Evolutionary conservation across 1,140 invertebrate genomes (phyloP), one percentile per base, ranked within the genome.

Genomic region (Nautilus pompilius): DNA sequence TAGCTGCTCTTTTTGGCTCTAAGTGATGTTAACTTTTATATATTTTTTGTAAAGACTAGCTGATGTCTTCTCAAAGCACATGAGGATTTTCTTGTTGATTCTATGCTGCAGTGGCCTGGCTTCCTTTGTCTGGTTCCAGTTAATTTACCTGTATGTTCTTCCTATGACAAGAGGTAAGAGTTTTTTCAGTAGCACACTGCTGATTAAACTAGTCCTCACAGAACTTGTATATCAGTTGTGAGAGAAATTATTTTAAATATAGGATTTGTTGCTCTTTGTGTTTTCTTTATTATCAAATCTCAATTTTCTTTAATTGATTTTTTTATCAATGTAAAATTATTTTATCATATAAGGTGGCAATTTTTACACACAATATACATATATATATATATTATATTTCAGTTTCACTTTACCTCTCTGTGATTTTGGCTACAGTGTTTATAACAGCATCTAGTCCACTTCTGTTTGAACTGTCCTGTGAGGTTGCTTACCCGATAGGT

Each of bases 391-490:
- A 3, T 55, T 53, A 17, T 28, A 30, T 69, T 51, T 57, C 54
- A 63, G 64, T 41, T 60, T 45, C 46, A 66, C 29, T 64, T 8
- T 64, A 63, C 45, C 15, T 49, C n/a, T 60, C 58, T 8, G 17
- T 33, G 46, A 55, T 71, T 41, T 17, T 46, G 13, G 77, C 76
- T 28, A 65, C 82, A 60, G 71, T 80, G 22, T 72, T 59, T 53
- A 41, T 45, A 54, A 67, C 41, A 63, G 22, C 24, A 26, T 5
- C 10, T 73, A 34, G 81, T 0, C 84, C 85, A 8, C 71, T 87
- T 3, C 84, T 84, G 64, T 82, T 82, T 58, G 85, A 86, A 66
- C 70, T 86, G 51, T 79, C 82, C 4, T 84, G 83, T 53, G 85
- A 87, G 73, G 73, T 84, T 17, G 80, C 82, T 10, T 86, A 83